Conservation (phyloP, 2,888 invertebrate genomes). For the Ommatoiulus sabulosus region DNA sequence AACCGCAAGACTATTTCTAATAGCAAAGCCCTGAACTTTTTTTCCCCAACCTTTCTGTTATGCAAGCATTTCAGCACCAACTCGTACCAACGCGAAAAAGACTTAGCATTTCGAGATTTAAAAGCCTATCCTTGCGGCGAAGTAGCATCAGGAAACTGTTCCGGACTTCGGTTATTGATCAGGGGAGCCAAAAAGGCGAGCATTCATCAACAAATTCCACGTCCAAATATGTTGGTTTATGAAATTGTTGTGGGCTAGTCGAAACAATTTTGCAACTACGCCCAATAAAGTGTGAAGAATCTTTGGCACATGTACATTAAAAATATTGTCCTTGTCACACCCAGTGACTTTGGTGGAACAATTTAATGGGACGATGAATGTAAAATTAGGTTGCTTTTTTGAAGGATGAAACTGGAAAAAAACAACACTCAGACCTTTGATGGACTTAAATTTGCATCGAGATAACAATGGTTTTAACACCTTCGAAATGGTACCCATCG, state of each 20-base stretch:
- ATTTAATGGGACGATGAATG: background rate
- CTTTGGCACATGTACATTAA: background rate
- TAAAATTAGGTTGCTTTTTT: background rate
- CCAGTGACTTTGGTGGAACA: background rate
- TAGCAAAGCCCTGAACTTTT: conserved; percentile 18
- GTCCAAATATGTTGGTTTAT: background rate
- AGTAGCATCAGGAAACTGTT: background rate
- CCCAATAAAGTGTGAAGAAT: background rate
- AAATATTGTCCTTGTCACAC: conserved; percentile 1
- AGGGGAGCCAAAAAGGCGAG: background rate
- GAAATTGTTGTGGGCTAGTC: background rate
- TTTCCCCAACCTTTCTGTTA: background rate
- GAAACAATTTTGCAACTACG: background rate
- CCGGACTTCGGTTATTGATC: background rate
- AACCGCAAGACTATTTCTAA: conserved; percentile 28
- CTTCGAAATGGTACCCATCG: background rate
- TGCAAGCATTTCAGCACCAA: background rate
- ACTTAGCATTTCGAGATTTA: background rate
- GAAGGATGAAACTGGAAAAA: background rate
- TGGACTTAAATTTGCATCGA: background rate
- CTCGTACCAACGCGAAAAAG: background rate
- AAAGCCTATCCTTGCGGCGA: background rate
- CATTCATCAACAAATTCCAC: background rate
- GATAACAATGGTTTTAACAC: background rate
- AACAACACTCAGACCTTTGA: background rate